phyloP scores from a whole-genome alignment of 2,797 vertebrate species.

The Hyperoplus lanceolatus region DNA sequence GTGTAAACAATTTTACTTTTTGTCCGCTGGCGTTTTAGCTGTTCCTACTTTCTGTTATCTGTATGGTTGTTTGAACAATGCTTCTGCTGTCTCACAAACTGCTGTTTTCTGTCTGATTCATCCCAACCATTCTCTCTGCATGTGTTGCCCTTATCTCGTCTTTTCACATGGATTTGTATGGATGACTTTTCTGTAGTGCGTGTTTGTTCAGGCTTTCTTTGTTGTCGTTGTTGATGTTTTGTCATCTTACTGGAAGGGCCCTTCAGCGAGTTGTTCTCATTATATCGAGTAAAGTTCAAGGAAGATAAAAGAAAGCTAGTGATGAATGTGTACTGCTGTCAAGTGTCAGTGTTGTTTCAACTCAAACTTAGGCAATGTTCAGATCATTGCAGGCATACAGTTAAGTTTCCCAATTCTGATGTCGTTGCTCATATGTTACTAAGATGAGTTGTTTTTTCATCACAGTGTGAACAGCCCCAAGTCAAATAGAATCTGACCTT shows the following conservation, averaged over 20 bases:
- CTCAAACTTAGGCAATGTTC: background rate
- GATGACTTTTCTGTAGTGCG: background rate
- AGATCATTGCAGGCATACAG: background rate
- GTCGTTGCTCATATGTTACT: too few relatives aligned
- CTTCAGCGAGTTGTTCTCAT: constrained; percentile 1
- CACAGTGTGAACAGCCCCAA: too few relatives aligned
- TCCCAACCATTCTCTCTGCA: constrained; percentile 9
- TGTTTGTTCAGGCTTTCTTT: background rate
- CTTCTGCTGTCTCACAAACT: background rate
- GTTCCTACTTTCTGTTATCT: background rate
- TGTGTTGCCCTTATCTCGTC: constrained; percentile 6
- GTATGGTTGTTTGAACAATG: constrained; percentile 10
- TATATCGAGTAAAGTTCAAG: constrained; percentile 35
- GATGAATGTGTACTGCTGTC: constrained; percentile 14
- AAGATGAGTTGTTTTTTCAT: too few relatives aligned
- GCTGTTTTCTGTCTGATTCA: constrained; percentile 1
- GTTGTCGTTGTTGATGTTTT: background rate
- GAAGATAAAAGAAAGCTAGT: background rate
- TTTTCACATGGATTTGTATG: background rate
- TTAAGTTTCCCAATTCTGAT: background rate
- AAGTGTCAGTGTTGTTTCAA: constrained; percentile 1
- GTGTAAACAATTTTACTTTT: constrained; percentile 8
- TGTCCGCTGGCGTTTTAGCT: background rate
- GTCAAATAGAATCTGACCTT: too few relatives aligned
- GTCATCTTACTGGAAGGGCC: constrained; percentile 2